phyloP scores from a whole-genome alignment of 64 coral and sea anemone genomes.

The Anthopleura sola region DNA sequence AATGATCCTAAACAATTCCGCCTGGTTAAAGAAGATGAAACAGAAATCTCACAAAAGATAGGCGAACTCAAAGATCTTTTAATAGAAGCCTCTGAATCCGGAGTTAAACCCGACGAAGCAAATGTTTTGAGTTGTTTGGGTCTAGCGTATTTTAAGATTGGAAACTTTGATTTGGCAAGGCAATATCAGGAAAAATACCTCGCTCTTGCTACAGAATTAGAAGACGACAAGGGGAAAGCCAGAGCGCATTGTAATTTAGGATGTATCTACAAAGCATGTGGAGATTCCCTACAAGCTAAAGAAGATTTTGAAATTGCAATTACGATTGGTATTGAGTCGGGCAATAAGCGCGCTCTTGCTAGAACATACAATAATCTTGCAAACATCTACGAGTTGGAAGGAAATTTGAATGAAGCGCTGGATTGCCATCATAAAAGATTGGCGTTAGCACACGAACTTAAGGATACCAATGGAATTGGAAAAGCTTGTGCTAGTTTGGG shows the following conservation, averaged over 20 bases:
- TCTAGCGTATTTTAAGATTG: conserved; percentile 72
- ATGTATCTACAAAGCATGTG: conserved; percentile 70
- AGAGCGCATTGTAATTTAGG: conserved; percentile 85
- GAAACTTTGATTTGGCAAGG: conserved; percentile 53
- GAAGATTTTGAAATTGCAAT: conserved; percentile 65
- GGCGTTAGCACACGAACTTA: conserved; percentile 63
- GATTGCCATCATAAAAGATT: conserved; percentile 79
- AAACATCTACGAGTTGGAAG: conserved; percentile 84
- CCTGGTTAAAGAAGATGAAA: conserved; percentile 61
- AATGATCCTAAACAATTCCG: conserved; percentile 84
- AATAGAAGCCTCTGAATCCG: conserved; percentile 49
- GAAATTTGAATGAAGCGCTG: conserved; percentile 70
- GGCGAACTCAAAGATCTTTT: conserved; percentile 48
- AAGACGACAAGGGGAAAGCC: conserved; percentile 75
- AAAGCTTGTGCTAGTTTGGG: conserved; percentile 90
- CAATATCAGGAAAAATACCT: conserved; percentile 92
- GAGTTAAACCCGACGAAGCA: conserved; percentile 52
- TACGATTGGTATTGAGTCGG: conserved; percentile 68
- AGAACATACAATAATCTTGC: conserved; percentile 92
- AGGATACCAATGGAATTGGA: conserved; percentile 74
- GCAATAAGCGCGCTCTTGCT: conserved; percentile 56
- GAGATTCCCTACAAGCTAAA: conserved; percentile 67
- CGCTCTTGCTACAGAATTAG: conserved; percentile 49
- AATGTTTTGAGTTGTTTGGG: conserved; percentile 62
- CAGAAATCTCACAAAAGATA: conserved; percentile 59